Evolutionary conservation across 2,113 vertebrate genomes (phyloP).

Genomic region (Myrmophylax atrothorax): DNA sequence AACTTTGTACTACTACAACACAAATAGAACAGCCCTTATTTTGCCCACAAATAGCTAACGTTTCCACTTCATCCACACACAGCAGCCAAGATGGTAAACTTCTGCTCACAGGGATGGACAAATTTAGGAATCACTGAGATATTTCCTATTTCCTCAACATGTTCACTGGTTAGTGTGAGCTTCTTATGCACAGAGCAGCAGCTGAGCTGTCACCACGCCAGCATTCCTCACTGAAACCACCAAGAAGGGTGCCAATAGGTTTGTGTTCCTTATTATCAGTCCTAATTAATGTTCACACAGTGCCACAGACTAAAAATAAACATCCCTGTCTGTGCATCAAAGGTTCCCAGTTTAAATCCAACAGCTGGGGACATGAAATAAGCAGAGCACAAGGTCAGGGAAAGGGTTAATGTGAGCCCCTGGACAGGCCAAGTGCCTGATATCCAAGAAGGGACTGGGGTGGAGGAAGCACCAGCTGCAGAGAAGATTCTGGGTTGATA

Average conservation of each 20-base stretch:
- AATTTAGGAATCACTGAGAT: not conserved
- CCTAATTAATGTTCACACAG: not conserved
- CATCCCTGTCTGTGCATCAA: not conserved
- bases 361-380: not conserved
- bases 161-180: not conserved
- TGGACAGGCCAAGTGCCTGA: not conserved
- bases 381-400: not conserved
- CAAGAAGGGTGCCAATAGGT: not conserved
- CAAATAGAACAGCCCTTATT: constrained; percentile 20
- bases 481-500: not conserved
- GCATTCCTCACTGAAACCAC: not conserved
- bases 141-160: not conserved
- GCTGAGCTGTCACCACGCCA: not conserved
- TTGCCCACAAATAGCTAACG: not conserved
- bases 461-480: not conserved
- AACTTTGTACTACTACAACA: not conserved
- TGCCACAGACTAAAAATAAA: constrained; percentile 19
- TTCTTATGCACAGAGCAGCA: not conserved
- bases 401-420: not conserved
- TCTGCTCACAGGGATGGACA: not conserved
- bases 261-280: constrained; percentile 10
- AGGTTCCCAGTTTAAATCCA: not conserved
- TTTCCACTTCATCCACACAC: not conserved
- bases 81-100: not conserved
- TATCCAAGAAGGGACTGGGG: not conserved